Percentiles rank a stretch among this genome's conserved stretches.
Conservation (phyloP, 2,113 vertebrate genomes). For the Calypte anna region DNA sequence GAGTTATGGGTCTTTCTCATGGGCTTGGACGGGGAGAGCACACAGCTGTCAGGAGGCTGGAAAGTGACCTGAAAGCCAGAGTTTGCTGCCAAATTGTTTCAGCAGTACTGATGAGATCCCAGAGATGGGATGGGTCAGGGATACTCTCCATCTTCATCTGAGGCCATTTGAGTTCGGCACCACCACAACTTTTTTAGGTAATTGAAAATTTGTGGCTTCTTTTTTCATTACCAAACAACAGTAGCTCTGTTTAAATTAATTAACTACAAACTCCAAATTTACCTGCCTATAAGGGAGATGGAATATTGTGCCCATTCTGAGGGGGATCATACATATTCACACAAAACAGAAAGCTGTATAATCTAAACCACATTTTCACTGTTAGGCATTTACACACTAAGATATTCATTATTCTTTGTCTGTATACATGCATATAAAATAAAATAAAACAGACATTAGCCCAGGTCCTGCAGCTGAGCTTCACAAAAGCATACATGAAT, state of each 20-base stretch:
- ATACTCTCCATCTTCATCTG: slow-evolving; percentile 21
- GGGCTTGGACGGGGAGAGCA: slow-evolving; percentile 51
- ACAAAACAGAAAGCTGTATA: not conserved
- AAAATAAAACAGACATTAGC: not conserved
- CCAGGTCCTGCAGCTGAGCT: not conserved
- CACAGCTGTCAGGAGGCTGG: slow-evolving; percentile 62
- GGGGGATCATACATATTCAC: not conserved
- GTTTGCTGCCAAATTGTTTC: slow-evolving; percentile 67
- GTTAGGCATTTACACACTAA: not conserved
- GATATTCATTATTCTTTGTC: not conserved
- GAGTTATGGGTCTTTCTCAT: slow-evolving; percentile 56
- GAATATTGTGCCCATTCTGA: not conserved
- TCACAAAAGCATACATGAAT: not conserved
- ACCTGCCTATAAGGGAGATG: not conserved
- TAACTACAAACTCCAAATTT: not conserved
- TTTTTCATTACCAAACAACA: not conserved
- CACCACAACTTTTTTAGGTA: not conserved
- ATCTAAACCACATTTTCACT: not conserved
- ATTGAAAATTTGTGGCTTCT: not conserved
- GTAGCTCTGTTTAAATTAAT: not conserved
- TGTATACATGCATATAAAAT: not conserved
- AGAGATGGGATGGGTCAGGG: slow-evolving; percentile 2
- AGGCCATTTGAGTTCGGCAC: not conserved
- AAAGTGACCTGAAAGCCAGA: slow-evolving; percentile 58
- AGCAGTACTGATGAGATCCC: slow-evolving; percentile 65